Conservation (phyloP, 1,140 invertebrate species). For the Bombus fervidus region DNA sequence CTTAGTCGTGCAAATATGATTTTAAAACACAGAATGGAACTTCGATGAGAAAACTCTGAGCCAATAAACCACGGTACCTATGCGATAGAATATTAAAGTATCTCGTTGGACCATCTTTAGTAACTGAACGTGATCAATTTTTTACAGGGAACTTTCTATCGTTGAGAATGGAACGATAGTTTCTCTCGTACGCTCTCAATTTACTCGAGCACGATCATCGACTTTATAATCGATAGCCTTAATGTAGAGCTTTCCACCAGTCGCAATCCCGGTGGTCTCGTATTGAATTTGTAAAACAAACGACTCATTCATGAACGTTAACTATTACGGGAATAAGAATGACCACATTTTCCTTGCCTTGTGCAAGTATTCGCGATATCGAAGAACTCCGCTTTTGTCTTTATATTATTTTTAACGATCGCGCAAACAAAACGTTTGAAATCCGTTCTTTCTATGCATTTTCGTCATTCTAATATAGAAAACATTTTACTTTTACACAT, state of each 20-base stretch:
- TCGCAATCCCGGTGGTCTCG: constrained; percentile 4
- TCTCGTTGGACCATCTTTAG: not conserved
- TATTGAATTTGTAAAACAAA: constrained; percentile 20
- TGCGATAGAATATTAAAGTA: not conserved
- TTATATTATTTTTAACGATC: not conserved
- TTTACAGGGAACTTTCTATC: constrained; percentile 6
- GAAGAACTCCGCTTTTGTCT: not conserved
- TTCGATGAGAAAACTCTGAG: not conserved
- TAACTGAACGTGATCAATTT: constrained; percentile 11
- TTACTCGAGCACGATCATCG: constrained; percentile 13
- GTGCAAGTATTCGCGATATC: too few species aligned
- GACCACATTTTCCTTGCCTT: constrained; percentile 28
- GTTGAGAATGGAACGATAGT: constrained; percentile 4
- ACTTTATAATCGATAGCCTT: constrained; percentile 22
- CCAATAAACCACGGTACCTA: not conserved
- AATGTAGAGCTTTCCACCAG: constrained; percentile 18
- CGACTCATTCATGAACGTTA: constrained; percentile 33
- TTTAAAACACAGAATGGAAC: not conserved
- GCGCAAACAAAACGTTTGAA: too few species aligned
- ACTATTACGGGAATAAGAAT: constrained; percentile 33
- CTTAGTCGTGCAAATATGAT: not conserved
- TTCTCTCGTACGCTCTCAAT: constrained; percentile 5
- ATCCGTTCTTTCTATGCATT: too few species aligned
- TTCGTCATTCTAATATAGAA: too few species aligned
- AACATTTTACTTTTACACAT: too few species aligned